Evolutionary conservation across 2,888 invertebrate species (phyloP), one percentile per base, ranked within the genome.

Genomic region (Metopia argyrocephala): DNA sequence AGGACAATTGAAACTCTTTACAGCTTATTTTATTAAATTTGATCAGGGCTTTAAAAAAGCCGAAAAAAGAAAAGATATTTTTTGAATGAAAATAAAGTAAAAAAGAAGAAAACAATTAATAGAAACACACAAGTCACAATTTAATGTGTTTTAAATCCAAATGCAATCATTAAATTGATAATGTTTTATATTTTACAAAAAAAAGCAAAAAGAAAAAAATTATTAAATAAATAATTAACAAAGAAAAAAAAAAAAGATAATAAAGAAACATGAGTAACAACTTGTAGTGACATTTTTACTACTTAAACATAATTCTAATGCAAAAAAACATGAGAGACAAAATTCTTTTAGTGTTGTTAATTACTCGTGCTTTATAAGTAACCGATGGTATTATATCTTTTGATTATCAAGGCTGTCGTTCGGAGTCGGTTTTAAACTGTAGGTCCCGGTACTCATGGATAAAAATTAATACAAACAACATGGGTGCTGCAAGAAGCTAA

Each of bases 161-260:
- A 75, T 48, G 65, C 46, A 66, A 75, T 66, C 46, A 61, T 59
- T 15, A 68, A 54, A 66, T 75, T 65, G 48, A 75, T 70, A 75
- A 65, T 59, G 25, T 75, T 57, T 45, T 18, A 31, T 38, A 70
- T 25, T 54, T 50, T 20, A 50, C 28, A 76, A 62, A 5, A 64
- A 57, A 15, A 38, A 69, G 50, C 69, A 64, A 23, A 20, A 18
- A 69, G 48, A 23, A 21, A 62, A 48, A 52, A 12, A n/a, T 2
- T 46, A 6, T 23, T 61, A 3, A 9, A 45, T 31, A 38, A 15
- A 23, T 25, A 62, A 21, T n/a, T 20, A 6, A 21, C 21, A 15
- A n/a, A n/a, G n/a, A n/a, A 31, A 12, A 12, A 62, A 12, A 4
- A 56, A 23, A 54, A 56, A 23, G 46, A 38, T 48, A 6, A 28